phyloP scores from a whole-genome alignment of 2,797 vertebrate species.

The Epinephelus malabaricus region DNA sequence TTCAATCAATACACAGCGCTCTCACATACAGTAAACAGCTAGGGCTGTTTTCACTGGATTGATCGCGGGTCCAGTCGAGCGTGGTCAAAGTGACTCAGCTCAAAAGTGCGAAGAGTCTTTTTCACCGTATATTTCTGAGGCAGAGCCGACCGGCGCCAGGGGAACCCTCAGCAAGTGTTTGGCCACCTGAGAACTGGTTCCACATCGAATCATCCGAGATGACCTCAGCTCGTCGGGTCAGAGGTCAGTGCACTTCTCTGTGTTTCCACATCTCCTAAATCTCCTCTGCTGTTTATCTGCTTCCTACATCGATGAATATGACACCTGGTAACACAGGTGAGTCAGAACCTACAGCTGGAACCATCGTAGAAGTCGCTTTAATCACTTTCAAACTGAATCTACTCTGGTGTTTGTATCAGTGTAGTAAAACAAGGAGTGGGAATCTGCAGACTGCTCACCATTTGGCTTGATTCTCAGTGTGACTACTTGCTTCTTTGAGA shows the following conservation, averaged over 20 bases:
- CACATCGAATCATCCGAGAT: constrained; percentile 28
- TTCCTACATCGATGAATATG: constrained; percentile 15
- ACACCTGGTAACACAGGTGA: constrained; percentile 35
- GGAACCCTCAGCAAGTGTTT: constrained; percentile 26
- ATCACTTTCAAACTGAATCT: constrained; percentile 9
- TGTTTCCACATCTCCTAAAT: constrained; percentile 31
- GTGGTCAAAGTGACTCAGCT: constrained; percentile 50
- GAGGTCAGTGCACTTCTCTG: constrained; percentile 54
- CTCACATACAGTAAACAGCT: constrained; percentile 61
- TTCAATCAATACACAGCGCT: constrained; percentile 67
- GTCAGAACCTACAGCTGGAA: constrained; percentile 40
- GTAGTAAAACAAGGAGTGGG: neutral
- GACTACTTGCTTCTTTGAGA: too few species aligned
- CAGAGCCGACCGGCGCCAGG: constrained; percentile 9
- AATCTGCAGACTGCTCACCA: too few species aligned
- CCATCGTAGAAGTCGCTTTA: constrained; percentile 52
- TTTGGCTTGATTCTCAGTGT: neutral
- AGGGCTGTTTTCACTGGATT: constrained; percentile 59
- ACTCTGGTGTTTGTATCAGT: neutral
- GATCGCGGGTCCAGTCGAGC: constrained; percentile 59
- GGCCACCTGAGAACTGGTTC: constrained; percentile 30
- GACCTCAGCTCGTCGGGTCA: constrained; percentile 46
- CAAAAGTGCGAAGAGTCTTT: constrained; percentile 46
- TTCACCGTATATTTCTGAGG: constrained; percentile 38
- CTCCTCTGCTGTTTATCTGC: neutral